Conservation (phyloP, 2,113 vertebrate genomes). For the Cynopterus brachyotis region DNA sequence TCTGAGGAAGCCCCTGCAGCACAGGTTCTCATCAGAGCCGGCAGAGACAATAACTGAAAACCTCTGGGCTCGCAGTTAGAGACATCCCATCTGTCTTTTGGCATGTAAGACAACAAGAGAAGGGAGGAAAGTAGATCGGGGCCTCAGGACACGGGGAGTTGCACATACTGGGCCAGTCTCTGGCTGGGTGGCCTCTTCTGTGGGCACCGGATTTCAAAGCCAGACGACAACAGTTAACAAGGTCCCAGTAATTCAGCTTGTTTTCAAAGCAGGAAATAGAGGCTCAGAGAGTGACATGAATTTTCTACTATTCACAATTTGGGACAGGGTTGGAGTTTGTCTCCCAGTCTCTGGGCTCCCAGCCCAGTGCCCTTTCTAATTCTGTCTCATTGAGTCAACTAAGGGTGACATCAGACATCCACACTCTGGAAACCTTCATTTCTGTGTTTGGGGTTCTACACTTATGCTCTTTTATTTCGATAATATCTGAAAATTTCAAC, state of each 20-base stretch:
- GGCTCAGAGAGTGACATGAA: not conserved
- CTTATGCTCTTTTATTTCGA: not conserved
- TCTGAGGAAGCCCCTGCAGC: not conserved
- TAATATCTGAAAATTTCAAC: not conserved
- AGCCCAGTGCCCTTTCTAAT: not conserved
- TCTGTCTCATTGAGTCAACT: not conserved
- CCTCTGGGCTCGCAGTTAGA: not conserved
- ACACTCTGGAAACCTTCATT: not conserved
- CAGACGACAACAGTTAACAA: not conserved
- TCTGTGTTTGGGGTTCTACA: not conserved
- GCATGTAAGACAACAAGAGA: not conserved
- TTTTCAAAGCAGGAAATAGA: not conserved
- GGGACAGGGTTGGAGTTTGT: not conserved
- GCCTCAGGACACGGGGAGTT: not conserved
- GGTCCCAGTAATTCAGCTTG: not conserved
- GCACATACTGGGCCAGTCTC: not conserved
- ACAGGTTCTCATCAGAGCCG: not conserved
- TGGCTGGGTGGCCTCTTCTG: not conserved
- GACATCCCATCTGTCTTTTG: not conserved
- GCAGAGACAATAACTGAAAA: not conserved
- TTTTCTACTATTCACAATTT: not conserved
- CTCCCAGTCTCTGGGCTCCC: not conserved
- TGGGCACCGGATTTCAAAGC: not conserved
- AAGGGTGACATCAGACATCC: not conserved
- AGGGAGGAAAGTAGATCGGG: not conserved